Base-by-base conservation (phyloP, 2,888 invertebrate genomes). In the Neria commutata region DNA sequence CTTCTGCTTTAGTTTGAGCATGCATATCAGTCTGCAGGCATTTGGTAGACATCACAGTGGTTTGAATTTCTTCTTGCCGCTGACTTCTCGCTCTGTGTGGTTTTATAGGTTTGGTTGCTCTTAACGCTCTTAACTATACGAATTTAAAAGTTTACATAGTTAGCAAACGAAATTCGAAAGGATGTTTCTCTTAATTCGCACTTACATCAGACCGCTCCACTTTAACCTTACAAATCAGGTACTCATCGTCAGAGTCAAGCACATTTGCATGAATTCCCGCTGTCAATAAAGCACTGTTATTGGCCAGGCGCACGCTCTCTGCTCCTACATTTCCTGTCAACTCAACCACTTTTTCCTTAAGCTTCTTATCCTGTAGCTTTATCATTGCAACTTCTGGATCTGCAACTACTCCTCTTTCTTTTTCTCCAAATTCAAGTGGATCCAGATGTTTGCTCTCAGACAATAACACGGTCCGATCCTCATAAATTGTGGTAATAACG, bases 161-260 rank as follows among this genome's bases (percentile, higher is more conserved):
- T n/a, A n/a, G n/a, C n/a, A n/a, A n/a, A n/a, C n/a, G n/a, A n/a
- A n/a, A n/a, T n/a, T n/a, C n/a, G n/a, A n/a, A n/a, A n/a, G n/a
- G n/a, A n/a, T n/a, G n/a, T n/a, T n/a, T n/a, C n/a, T n/a, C n/a
- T n/a, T n/a, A 62, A 56, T 3, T 46, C 2, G 10, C n/a, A 56
- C 63, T 60, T 60, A 60, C 63, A 42, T 48, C 51, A 3, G 25
- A 16, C 19, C 47, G 23, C 26, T 63, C 63, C 6, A 56, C 50
- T 51, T 63, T 63, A 40, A 63, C 51, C 34, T 49, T 50, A 19
- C 54, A 34, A 3, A 47, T 53, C 19, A 58, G 10, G 3, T 42
- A 45, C 24, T 60, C 58, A 26, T 51, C 56, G 26, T 53, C 54
- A 5, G 57, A 46, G 14, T 49, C 54, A 34, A 33, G 33, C 21